Percentiles rank a stretch among this genome's conserved stretches.
Evolutionary conservation across 2,797 vertebrate species (phyloP).

Genomic region (Sebastes nivosus): DNA sequence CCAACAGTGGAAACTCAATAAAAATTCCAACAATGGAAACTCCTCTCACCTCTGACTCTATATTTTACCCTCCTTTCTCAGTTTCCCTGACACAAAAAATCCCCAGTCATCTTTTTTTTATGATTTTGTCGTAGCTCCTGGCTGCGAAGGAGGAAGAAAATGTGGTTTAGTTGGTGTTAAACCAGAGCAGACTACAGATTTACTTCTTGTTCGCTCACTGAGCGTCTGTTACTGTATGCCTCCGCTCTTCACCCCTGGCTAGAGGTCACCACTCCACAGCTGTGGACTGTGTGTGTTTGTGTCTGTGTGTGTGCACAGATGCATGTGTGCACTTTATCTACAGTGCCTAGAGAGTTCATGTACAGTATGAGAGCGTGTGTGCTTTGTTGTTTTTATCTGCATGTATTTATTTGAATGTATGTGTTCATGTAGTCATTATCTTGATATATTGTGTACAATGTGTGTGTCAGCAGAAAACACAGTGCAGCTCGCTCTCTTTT

Average conservation of each 20-base stretch:
- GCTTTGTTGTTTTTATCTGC: not conserved
- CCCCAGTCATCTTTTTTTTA: not conserved
- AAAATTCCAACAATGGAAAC: not conserved
- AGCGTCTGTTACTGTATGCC: conserved; percentile 45
- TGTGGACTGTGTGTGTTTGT: conserved; percentile 25
- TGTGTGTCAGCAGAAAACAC: conserved; percentile 21
- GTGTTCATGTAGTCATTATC: not conserved
- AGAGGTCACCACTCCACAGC: conserved; percentile 52
- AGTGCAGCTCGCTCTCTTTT: not conserved
- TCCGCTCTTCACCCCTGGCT: conserved; percentile 42
- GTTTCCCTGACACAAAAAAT: not conserved
- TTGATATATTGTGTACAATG: conserved; percentile 1
- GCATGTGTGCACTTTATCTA: not conserved
- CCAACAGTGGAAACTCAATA: not conserved
- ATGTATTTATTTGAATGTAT: not conserved
- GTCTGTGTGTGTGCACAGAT: not conserved
- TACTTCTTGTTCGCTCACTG: not conserved
- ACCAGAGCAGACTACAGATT: not conserved
- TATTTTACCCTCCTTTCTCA: not conserved
- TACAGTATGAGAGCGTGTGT: not conserved
- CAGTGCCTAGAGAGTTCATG: not conserved
- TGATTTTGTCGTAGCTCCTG: not conserved
- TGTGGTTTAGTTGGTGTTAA: conserved; percentile 3
- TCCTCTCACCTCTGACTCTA: not conserved
- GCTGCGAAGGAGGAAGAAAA: not conserved